Conservation (phyloP, 2,888 invertebrate species). For the Phrixothrix hirtus region DNA sequence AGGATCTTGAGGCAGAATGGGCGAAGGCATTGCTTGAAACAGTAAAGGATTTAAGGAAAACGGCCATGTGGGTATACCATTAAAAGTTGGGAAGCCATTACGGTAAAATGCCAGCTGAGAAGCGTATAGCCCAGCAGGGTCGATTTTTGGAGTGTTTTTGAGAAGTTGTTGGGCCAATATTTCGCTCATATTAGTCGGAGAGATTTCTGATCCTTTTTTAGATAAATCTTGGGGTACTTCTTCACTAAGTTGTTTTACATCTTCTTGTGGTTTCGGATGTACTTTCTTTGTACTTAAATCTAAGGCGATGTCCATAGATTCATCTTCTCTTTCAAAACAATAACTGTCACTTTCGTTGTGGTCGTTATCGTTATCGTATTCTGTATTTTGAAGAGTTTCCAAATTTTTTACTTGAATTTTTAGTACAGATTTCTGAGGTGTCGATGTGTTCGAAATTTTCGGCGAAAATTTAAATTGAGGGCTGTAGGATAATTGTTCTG, state of each 20-base stretch:
- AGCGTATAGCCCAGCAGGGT: conserved; percentile 65
- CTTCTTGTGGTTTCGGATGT: conserved; percentile 41
- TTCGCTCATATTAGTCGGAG: conserved; percentile 47
- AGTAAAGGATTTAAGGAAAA: conserved; percentile 69
- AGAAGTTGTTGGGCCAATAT: conserved; percentile 70
- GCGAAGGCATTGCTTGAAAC: conserved; percentile 60
- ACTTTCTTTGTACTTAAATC: conserved; percentile 78
- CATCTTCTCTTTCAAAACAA: conserved; percentile 33
- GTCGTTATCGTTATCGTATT: conserved; percentile 57
- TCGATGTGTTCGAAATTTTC: conserved; percentile 40
- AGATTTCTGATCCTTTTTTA: conserved; percentile 53
- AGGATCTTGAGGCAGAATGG: conserved; percentile 61
- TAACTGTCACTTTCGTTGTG: not conserved
- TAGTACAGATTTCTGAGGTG: conserved; percentile 39
- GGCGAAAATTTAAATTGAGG: conserved; percentile 41
- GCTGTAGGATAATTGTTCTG: conserved; percentile 37
- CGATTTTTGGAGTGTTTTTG: conserved; percentile 65
- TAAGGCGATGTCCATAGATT: conserved; percentile 61
- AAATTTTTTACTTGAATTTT: conserved; percentile 62
- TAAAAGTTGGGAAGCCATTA: conserved; percentile 51
- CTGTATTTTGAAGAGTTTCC: conserved; percentile 63
- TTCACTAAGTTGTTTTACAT: conserved; percentile 38
- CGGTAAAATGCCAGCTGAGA: conserved; percentile 65
- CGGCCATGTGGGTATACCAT: conserved; percentile 53
- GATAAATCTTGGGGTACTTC: conserved; percentile 57